Evolutionary conservation across 64 coral and sea anemone species (phyloP), one percentile per base, ranked within the genome.

Genomic region (Pocillopora damicornis): DNA sequence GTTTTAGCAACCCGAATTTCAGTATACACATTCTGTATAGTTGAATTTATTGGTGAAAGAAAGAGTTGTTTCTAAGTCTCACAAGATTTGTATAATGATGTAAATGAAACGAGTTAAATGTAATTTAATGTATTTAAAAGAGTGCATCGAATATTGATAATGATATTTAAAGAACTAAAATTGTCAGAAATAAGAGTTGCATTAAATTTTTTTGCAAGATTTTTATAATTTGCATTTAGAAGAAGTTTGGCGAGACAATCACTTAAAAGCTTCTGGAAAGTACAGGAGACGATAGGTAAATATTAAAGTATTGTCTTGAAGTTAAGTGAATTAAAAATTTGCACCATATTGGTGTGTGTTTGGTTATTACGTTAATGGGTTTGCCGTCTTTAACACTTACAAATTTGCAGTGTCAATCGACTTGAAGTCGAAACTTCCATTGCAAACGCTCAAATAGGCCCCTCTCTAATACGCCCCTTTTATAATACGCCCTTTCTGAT

Each of bases 71-170:
- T 20, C 11, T 11, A n/a, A 8, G 67, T n/a, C 25, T 23, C n/a
- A 71, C 67, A 20, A 71, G 67, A 71, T 71, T 71, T 71, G 5
- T 71, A 63, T 25, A 26, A 20, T 8, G 16, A 23, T 23, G 9
- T 71, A 57, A 56, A 6, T 11, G 68, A 83, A 72, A 71, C 71
- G 6, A 20, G 58, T 16, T 64, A 1, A 81, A 83, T 85, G 20
- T 51, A 42, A 69, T 69, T 20, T n/a, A 35, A 58, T 36, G 69
- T 85, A 85, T 85, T 85, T 85, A 85, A 85, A 66, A 85, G 65
- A 85, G 81, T 37, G 36, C 12, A 58, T 85, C 38, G 37, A 11
- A 17, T 56, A 77, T 17, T 18, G 20, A 22, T 77, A 20, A 35
- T 51, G 37, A 65, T 83, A 85, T 85, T 85, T 85, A 85, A 85